Percentiles rank a stretch among this genome's conserved stretches.
Evolutionary conservation across 1,140 invertebrate genomes (phyloP).

Genomic region (Drosophila subobscura): DNA sequence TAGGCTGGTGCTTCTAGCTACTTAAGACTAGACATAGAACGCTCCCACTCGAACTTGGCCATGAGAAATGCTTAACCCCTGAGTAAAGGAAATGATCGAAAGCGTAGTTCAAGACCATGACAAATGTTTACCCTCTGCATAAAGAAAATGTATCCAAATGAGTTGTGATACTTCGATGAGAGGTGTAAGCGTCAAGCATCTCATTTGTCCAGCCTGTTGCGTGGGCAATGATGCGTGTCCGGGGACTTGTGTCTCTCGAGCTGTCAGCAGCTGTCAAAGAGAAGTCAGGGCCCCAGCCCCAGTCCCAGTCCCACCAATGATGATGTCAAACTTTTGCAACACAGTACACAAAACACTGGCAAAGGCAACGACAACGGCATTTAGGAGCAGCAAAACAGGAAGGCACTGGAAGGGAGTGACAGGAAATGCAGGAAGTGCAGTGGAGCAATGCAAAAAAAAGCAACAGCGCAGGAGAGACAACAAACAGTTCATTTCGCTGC

Average conservation of each 20-base stretch:
- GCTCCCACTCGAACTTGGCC: background rate
- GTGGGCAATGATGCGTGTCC: slow-evolving; percentile 32
- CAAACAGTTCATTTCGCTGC: slow-evolving; percentile 43
- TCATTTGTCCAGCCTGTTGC: slow-evolving; percentile 59
- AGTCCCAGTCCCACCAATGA: background rate
- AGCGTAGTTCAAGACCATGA: background rate
- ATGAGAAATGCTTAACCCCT: slow-evolving; percentile 7
- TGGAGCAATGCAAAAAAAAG: slow-evolving; percentile 51
- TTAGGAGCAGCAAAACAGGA: slow-evolving; percentile 15
- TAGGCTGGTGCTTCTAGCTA: no score
- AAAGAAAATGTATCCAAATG: slow-evolving; percentile 2
- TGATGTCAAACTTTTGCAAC: slow-evolving; percentile 72
- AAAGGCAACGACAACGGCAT: slow-evolving; percentile 25
- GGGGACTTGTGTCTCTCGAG: background rate
- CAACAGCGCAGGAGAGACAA: slow-evolving; percentile 9
- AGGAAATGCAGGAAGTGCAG: slow-evolving; percentile 62
- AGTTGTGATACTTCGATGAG: slow-evolving; percentile 2
- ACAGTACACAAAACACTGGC: slow-evolving; percentile 64
- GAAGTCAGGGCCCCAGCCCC: slow-evolving; percentile 15
- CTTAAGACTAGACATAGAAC: no score
- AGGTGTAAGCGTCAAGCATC: slow-evolving; percentile 13
- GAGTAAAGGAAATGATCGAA: background rate
- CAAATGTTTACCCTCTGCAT: slow-evolving; percentile 5
- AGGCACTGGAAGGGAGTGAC: slow-evolving; percentile 19
- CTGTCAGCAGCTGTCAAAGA: slow-evolving; percentile 7